Evolutionary conservation across 2,113 vertebrate species (phyloP).

Genomic region (Amphiprion percula): DNA sequence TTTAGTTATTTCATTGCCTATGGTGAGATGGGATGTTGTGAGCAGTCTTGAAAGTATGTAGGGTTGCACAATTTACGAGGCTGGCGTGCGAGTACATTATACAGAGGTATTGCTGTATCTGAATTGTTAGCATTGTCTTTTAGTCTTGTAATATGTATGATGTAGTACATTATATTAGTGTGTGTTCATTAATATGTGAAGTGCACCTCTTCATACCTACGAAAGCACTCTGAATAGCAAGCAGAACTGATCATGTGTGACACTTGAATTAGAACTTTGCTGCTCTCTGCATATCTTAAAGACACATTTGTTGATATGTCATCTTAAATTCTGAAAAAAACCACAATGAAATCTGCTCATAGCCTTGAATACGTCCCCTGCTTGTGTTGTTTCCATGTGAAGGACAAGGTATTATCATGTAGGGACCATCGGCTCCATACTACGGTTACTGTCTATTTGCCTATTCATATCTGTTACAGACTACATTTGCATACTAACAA

Average conservation of each 20-base stretch:
- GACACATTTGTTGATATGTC: background rate
- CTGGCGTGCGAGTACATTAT: background rate
- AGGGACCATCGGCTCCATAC: conserved; percentile 13
- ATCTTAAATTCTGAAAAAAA: conserved; percentile 9
- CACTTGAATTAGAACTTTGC: background rate
- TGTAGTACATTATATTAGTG: background rate
- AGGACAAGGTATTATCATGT: conserved; percentile 45
- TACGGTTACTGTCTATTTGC: conserved; percentile 45
- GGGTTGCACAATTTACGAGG: background rate
- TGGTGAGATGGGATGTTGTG: background rate
- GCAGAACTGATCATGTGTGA: background rate
- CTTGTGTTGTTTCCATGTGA: background rate
- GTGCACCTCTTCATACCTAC: background rate
- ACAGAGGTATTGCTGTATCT: background rate
- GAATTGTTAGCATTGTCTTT: background rate
- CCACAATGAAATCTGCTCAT: background rate
- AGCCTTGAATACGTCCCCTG: conserved; percentile 11
- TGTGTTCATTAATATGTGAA: background rate
- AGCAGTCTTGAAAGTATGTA: background rate
- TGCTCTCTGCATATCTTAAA: background rate
- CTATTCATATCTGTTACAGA: conserved; percentile 57
- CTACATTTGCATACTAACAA: conserved; percentile 69
- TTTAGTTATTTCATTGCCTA: background rate
- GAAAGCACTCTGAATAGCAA: background rate
- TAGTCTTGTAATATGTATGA: background rate